Evolutionary conservation across 2,113 vertebrate species (phyloP), one percentile per base, ranked within the genome.

Genomic region (Lepisosteus osseus): DNA sequence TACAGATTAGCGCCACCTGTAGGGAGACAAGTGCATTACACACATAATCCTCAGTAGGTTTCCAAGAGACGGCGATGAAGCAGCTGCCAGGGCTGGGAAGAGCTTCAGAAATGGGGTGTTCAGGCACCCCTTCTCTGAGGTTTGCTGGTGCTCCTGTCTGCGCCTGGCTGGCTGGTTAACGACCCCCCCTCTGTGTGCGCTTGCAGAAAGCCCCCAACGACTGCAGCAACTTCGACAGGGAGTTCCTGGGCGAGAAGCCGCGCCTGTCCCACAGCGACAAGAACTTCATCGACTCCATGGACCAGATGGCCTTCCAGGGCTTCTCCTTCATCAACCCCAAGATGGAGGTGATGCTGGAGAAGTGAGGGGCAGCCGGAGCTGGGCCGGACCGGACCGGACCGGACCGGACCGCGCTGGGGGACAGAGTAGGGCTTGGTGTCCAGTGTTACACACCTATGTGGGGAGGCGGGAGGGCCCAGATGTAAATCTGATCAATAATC

Each of bases 281-380:
- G 88, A 95, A 95, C 83, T 91, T 99, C 78, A 98, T 99, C 0
- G 96, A 99, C 78, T 99, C 97, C 81, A 99, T 99, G 95, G 97
- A 99, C 86, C 97, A 98, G 79, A 71, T 89, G 0, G 95, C 96
- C 0, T 99, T 99, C 7, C 78, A 73, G 6, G 97, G 96, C 47
- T 99, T 99, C 86, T 99, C 97, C 14, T 99, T 98, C 67, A 92
- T 95, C 78, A 98, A 98, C 76, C 93, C 94, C 13, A 93, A 87
- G 74, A 97, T 98, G 82, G 95, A 98, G 78, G 87, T 85, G 14
- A 85, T 98, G 67, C 74, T 98, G 75, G 92, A 93, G 59, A 94
- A 95, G 55, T 95, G 84, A 93, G 72, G 68, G 15, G 17, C 14
- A 7, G 44, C 42, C 44, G 59, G 51, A 41, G 56, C 55, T 64